Evolutionary conservation across 2,113 vertebrate species (phyloP).

Genomic region (Scytalopus superciliaris): DNA sequence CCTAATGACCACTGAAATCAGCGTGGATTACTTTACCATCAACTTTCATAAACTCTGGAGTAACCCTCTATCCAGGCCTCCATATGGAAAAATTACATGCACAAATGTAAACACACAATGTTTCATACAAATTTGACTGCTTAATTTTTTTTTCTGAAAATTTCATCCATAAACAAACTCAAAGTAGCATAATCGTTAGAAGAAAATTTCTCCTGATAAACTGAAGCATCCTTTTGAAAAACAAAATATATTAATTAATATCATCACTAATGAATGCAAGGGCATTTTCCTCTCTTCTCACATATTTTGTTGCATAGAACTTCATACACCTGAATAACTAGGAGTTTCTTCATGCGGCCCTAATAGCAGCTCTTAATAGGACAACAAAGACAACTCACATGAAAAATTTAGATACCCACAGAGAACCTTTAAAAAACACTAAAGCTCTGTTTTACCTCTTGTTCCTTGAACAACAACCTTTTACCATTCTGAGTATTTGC

Average conservation of each 20-base stretch:
- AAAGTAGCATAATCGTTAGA: neutral
- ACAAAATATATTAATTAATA: neutral
- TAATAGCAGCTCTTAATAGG: slow-evolving; percentile 61
- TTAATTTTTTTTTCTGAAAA: neutral
- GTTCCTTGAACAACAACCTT: slow-evolving; percentile 62
- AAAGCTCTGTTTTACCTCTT: slow-evolving; percentile 59
- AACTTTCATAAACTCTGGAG: neutral
- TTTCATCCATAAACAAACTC: neutral
- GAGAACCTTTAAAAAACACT: slow-evolving; percentile 45
- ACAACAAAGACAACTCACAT: slow-evolving; percentile 48
- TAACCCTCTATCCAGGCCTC: neutral
- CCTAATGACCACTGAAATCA: neutral
- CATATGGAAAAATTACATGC: rapidly evolving
- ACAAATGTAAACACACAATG: neutral
- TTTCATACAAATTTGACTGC: neutral
- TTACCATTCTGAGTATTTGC: slow-evolving; percentile 59
- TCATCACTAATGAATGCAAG: neutral
- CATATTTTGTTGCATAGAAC: neutral
- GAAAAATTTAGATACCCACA: slow-evolving; percentile 69
- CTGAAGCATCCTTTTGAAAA: neutral
- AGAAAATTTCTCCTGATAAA: neutral
- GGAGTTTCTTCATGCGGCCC: slow-evolving; percentile 16
- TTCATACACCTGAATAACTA: slow-evolving; percentile 11
- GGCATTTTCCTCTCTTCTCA: neutral
- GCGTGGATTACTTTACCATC: neutral